phyloP scores from a whole-genome alignment of 2,888 invertebrate species.

The Melieria omissa region DNA sequence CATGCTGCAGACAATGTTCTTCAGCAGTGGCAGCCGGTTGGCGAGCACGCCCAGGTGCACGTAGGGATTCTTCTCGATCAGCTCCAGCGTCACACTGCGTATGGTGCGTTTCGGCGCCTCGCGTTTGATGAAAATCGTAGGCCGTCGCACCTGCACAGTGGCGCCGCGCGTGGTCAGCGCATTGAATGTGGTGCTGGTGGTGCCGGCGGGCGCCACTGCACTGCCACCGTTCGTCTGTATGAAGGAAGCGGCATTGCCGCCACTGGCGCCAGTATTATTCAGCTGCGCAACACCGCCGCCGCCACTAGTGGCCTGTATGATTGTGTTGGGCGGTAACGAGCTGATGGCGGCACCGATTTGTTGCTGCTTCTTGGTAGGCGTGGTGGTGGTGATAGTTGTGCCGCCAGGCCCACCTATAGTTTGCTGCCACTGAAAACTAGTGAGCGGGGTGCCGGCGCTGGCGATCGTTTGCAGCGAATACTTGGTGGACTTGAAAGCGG shows the following conservation, averaged over 20 bases:
- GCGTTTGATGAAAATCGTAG: constrained; percentile 62
- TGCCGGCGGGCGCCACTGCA: constrained; percentile 37
- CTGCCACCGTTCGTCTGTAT: constrained; percentile 50
- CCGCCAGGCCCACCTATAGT: constrained; percentile 42
- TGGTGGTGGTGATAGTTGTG: constrained; percentile 33
- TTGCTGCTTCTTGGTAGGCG: constrained; percentile 43
- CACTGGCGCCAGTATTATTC: constrained; percentile 38
- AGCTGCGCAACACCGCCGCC: constrained; percentile 25
- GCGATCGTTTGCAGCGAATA: constrained; percentile 54
- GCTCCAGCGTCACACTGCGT: constrained; percentile 57
- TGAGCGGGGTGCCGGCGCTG: constrained; percentile 51
- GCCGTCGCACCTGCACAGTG: constrained; percentile 49
- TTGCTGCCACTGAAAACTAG: constrained; percentile 50
- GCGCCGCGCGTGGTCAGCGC: constrained; percentile 35
- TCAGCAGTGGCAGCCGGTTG: constrained; percentile 57
- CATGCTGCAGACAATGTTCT: constrained; percentile 58
- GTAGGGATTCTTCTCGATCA: constrained; percentile 61
- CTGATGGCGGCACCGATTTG: constrained; percentile 57
- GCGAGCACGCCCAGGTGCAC: constrained; percentile 57
- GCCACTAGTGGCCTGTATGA: constrained; percentile 56
- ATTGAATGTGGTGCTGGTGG: constrained; percentile 44
- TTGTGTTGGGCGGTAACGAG: constrained; percentile 59
- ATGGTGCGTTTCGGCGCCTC: constrained; percentile 60
- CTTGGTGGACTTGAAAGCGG: constrained; percentile 55
- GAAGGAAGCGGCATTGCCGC: constrained; percentile 33